Conservation (phyloP, 2,113 vertebrate species). For the Centropus unirufus region DNA sequence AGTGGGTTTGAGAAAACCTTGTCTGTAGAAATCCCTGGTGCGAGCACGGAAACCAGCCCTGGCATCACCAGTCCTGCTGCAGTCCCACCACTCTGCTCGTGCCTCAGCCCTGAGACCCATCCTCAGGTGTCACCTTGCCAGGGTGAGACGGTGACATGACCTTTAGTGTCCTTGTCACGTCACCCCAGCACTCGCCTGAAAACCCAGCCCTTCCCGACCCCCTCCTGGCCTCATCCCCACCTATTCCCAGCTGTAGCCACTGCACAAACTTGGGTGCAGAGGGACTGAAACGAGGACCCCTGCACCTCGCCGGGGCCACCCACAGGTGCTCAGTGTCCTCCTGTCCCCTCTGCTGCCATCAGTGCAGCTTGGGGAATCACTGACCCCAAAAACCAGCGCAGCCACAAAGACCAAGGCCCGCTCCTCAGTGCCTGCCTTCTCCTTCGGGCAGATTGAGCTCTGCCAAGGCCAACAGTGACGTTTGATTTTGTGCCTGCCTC, state of each 20-base stretch:
- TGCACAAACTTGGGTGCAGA: background rate
- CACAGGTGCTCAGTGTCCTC: rapidly evolving
- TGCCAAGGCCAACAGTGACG: background rate
- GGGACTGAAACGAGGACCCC: background rate
- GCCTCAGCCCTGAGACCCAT: rapidly evolving
- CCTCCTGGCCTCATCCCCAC: background rate
- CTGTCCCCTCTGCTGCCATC: rapidly evolving
- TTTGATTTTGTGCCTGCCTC: background rate
- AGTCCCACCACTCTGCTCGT: background rate
- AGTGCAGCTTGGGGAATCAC: background rate
- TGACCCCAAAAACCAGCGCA: background rate
- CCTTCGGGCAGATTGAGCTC: background rate
- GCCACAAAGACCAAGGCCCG: background rate
- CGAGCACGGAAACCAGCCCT: background rate
- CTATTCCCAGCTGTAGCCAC: background rate
- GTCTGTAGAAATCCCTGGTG: background rate
- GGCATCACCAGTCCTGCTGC: background rate
- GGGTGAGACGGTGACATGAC: rapidly evolving
- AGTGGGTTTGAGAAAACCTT: rapidly evolving
- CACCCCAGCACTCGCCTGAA: background rate
- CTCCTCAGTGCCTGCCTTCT: background rate
- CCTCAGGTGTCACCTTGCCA: background rate
- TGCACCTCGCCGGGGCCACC: rapidly evolving
- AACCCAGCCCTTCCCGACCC: background rate
- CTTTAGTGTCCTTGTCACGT: background rate